Percentiles rank a stretch among this genome's conserved stretches.
phyloP scores from a whole-genome alignment of 2,888 invertebrate species.

The Macrophya annulata region DNA sequence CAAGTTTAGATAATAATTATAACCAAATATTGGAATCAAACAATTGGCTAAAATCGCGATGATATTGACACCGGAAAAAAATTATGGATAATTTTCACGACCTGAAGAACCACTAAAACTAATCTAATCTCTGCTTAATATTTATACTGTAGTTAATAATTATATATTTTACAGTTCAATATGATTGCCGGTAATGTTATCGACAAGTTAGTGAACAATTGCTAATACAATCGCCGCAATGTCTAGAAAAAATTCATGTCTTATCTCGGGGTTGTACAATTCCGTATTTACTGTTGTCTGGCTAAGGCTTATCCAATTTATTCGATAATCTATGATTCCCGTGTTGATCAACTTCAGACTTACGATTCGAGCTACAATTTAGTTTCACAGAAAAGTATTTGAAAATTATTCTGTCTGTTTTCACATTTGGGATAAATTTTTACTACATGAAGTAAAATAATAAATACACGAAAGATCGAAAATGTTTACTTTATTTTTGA shows the following conservation, averaged over 20 bases:
- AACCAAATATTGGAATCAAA: not conserved
- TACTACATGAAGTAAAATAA: not conserved
- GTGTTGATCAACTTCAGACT: not conserved
- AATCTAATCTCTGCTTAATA: not conserved
- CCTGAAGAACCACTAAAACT: not conserved
- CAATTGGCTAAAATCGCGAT: not conserved
- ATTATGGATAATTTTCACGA: not conserved
- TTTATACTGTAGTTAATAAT: not conserved
- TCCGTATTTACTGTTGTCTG: conserved; percentile 3
- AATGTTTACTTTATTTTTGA: not conserved
- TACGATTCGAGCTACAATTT: not conserved
- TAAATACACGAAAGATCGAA: not conserved
- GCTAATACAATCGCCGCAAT: not conserved
- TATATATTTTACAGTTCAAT: not conserved
- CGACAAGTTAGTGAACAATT: not conserved
- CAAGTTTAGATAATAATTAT: not conserved
- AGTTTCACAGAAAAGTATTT: not conserved
- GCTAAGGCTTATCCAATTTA: conserved; percentile 19
- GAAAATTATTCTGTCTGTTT: not conserved
- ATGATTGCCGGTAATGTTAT: not conserved
- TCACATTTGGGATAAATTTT: not conserved
- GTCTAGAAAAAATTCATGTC: conserved; percentile 12
- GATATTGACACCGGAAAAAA: not conserved
- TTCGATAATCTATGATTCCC: not conserved
- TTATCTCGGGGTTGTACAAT: conserved; percentile 25